Evolutionary conservation across 2,797 vertebrate species (phyloP).

Genomic region (Hippoglossus hippoglossus): DNA sequence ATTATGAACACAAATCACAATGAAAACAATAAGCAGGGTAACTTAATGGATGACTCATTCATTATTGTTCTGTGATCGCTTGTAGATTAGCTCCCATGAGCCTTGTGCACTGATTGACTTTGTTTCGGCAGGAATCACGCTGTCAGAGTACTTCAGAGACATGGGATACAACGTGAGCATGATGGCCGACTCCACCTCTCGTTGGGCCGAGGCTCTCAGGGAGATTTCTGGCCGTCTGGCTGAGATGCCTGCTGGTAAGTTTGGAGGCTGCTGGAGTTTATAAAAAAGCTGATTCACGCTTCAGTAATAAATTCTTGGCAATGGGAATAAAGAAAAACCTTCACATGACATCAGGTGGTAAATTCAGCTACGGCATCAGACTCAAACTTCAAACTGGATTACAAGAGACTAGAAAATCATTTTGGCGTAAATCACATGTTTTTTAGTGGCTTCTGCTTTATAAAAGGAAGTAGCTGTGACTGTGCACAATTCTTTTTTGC

Average conservation of each 20-base stretch:
- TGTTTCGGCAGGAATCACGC: slow-evolving; percentile 89
- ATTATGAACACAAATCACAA: too few species aligned
- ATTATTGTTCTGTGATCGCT: neutral
- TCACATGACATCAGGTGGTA: neutral
- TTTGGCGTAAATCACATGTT: neutral
- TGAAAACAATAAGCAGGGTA: too few species aligned
- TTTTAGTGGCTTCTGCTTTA: neutral
- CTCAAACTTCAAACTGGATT: neutral
- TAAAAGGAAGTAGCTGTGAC: slow-evolving; percentile 1
- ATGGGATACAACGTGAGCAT: slow-evolving; percentile 99
- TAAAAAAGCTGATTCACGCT: neutral
- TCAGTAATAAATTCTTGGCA: neutral
- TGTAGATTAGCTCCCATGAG: neutral
- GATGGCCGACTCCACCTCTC: slow-evolving; percentile 99
- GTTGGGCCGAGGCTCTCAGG: slow-evolving; percentile 97
- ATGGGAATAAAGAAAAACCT: neutral
- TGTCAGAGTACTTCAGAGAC: slow-evolving; percentile 98
- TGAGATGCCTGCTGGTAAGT: slow-evolving; percentile 97
- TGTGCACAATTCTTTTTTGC: neutral
- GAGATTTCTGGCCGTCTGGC: slow-evolving; percentile 98
- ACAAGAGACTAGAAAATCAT: neutral
- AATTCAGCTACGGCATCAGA: neutral
- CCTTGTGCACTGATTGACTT: neutral
- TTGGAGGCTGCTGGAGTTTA: neutral
- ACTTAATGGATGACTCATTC: neutral